These are phyloP conservation scores for Drosophila niveifrons DNA, from an alignment of 2,888 invertebrate genomes.

Conservation along the genomic window DNA sequence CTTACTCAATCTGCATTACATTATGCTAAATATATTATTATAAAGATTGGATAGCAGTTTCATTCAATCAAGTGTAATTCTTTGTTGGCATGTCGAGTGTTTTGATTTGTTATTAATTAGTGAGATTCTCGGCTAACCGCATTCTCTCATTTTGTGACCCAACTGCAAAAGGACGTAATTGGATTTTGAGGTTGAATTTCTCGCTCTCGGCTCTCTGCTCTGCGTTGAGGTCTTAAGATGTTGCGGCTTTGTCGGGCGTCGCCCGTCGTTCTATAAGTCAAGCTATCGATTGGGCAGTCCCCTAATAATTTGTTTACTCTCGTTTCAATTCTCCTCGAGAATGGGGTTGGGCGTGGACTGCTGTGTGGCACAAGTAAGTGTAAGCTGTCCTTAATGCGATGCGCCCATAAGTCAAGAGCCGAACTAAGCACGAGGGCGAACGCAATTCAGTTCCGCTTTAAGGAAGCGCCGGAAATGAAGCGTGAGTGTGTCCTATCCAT, in stretches of 20 bases:
- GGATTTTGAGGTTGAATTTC: constrained; percentile 55
- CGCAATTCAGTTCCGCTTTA: constrained; percentile 63
- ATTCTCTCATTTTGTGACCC: constrained; percentile 15
- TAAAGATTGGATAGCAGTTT: neutral
- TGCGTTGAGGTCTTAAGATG: neutral
- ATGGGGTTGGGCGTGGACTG: neutral
- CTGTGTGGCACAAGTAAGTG: constrained; percentile 22
- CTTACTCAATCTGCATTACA: neutral
- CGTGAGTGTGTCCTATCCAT: constrained; percentile 42
- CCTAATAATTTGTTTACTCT: constrained; percentile 58
- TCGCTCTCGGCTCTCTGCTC: neutral
- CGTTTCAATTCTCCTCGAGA: constrained; percentile 21
- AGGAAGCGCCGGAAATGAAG: constrained; percentile 66
- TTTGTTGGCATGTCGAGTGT: constrained; percentile 21
- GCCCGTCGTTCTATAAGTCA: constrained; percentile 4
- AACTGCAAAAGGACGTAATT: constrained; percentile 43
- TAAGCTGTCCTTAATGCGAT: constrained; percentile 49
- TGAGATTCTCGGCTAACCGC: constrained; percentile 15
- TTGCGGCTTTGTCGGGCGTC: neutral
- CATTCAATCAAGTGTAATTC: constrained; percentile 6
- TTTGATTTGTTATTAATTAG: constrained; percentile 55
- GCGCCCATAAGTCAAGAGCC: constrained; percentile 48
- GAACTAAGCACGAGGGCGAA: constrained; percentile 41
- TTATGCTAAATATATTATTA: neutral
- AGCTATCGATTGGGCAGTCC: constrained; percentile 32